Evolutionary conservation across 1,140 invertebrate genomes (phyloP).

Genomic region (Vollenhovia emeryi): DNA sequence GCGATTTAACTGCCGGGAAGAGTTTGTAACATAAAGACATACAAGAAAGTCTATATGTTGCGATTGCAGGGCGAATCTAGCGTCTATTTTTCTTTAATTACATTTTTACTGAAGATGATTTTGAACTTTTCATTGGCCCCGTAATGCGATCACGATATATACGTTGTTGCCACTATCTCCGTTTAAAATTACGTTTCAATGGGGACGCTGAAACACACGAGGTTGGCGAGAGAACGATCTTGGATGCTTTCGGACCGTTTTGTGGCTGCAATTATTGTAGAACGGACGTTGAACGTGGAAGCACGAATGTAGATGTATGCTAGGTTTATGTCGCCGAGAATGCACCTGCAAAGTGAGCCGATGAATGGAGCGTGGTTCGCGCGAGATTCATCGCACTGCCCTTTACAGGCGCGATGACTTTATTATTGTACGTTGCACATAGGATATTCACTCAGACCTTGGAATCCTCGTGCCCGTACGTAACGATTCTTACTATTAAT

Average conservation of each 20-base stretch:
- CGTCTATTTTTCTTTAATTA: not conserved
- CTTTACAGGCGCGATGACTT: slow-evolving; percentile 66
- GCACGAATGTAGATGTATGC: slow-evolving; percentile 9
- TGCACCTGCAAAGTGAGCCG: slow-evolving; percentile 38
- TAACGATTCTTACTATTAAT: not conserved
- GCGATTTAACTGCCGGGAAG: not conserved
- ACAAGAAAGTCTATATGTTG: not conserved
- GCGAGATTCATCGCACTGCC: slow-evolving; percentile 64
- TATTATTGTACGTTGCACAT: slow-evolving; percentile 63
- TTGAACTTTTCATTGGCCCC: not conserved
- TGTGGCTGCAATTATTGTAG: slow-evolving; percentile 61
- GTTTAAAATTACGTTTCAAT: not conserved
- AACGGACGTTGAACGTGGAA: slow-evolving; percentile 26
- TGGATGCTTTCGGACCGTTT: slow-evolving; percentile 53
- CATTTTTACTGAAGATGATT: not conserved
- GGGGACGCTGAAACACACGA: not conserved
- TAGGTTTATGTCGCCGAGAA: slow-evolving; percentile 38
- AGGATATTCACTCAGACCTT: slow-evolving; percentile 32
- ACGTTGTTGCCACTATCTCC: not conserved
- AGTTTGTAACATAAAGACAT: not conserved
- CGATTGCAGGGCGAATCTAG: not conserved
- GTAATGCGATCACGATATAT: not conserved
- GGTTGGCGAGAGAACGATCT: slow-evolving; percentile 8
- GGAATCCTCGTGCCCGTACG: not conserved
- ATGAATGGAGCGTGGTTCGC: slow-evolving; percentile 64